Base-by-base conservation (phyloP, 2,113 vertebrate genomes). In the Enhydra lutris region DNA sequence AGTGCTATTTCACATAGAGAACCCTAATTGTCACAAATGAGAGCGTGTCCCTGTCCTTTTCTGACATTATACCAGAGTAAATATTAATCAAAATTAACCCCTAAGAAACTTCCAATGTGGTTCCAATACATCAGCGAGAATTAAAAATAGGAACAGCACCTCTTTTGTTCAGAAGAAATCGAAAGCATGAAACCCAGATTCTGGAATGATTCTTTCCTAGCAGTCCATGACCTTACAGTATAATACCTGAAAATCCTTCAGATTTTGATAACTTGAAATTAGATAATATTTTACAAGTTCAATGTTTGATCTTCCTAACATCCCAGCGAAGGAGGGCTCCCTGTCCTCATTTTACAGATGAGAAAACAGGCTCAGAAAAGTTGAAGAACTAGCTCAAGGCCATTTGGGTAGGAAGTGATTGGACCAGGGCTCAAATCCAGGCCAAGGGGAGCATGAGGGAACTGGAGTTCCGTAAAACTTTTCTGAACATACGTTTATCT, bases 201-300 rank as follows among this genome's bases (percentile, higher is more conserved):
- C 71, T 91, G 42, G 47, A 96, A 85, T 26, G 52, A 57, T 67
- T 83, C 31, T 67, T 65, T 42, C 36, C 50, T 73, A 84, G 63
- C 47, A 87, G 31, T 63, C 39, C 14, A 36, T 39, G 34, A 23
- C 10, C 36, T 69, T 96, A 78, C 76, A 26, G 23, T 36, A 23
- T 69, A 87, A 23, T 34, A 74, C 86, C 31, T 87, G 17, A 24
- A 88, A 97, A 94, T 88, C 55, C n/a, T 94, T 85, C 34, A 18
- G 81, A 50, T 91, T 95, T 88, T 93, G 84, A 57, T 90, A 76
- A 34, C 29, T 65, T 94, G 78, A 92, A 92, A 71, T 94, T 61
- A 91, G 34, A 36, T 93, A 69, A 74, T 91, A 29, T 57, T 91
- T 93, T 59, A 90, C 18, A 69, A 36, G 89, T 91, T 84, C 50